Conservation (phyloP, 2,888 invertebrate species). For the Hydraecia micacea region DNA sequence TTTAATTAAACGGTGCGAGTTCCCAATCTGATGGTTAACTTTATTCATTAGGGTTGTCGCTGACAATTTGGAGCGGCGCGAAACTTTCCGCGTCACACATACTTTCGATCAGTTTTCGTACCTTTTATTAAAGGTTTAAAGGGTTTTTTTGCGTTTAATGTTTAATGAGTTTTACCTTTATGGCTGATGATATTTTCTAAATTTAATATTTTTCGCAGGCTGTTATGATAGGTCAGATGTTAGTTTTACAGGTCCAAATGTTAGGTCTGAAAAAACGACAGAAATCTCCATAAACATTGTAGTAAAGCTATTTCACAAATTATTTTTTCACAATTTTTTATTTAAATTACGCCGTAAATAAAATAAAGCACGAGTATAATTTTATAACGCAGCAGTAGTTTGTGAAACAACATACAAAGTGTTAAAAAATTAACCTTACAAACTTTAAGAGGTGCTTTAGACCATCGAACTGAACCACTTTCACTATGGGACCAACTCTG, state of each 20-base stretch:
- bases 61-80: constrained; percentile 67
- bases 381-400: neutral
- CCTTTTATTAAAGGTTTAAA: constrained; percentile 47
- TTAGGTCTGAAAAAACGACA: neutral
- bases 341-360: neutral
- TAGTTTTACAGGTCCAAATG: neutral
- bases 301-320: too few species aligned
- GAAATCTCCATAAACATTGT: neutral
- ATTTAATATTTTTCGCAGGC: neutral
- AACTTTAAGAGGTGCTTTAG: too few species aligned
- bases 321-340: neutral
- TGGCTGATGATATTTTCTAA: neutral
- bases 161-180: constrained; percentile 13
- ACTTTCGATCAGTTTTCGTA: constrained; percentile 47
- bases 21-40: constrained; percentile 78
- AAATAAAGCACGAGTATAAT: neutral
- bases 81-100: constrained; percentile 56
- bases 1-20: constrained; percentile 76
- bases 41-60: constrained; percentile 77
- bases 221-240: neutral
- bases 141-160: constrained; percentile 13
- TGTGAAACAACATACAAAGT: neutral
- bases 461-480: too few species aligned
- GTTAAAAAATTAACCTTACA: too few species aligned
- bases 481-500: too few species aligned